phyloP scores from a whole-genome alignment of 2,113 vertebrate genomes.

The Ranitomeya variabilis region DNA sequence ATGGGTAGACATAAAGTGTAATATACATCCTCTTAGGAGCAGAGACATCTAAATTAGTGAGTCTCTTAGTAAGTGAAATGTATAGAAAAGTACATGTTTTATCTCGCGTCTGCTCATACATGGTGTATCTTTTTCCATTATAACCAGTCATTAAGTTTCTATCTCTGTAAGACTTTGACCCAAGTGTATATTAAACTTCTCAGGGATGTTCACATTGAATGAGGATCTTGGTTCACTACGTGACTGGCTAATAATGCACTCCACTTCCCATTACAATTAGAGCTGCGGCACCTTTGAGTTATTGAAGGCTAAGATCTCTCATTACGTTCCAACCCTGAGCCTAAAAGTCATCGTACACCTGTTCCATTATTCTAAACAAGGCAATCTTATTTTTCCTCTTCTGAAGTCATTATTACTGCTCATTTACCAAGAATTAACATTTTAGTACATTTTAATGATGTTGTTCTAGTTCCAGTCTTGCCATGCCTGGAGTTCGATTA shows the following conservation, averaged over 20 bases:
- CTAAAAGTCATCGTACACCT: slow-evolving; percentile 7
- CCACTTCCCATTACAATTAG: slow-evolving; percentile 4
- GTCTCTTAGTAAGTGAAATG: neutral
- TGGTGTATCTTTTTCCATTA: slow-evolving; percentile 1
- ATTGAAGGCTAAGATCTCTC: neutral
- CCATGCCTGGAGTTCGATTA: neutral
- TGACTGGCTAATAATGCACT: slow-evolving; percentile 10
- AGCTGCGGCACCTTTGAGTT: neutral
- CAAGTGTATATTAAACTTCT: neutral
- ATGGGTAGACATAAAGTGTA: neutral
- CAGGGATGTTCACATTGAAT: slow-evolving; percentile 13
- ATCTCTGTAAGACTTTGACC: slow-evolving; percentile 16
- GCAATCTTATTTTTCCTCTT: neutral
- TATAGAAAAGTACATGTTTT: slow-evolving; percentile 10
- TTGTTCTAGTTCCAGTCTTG: neutral
- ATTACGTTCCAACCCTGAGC: neutral
- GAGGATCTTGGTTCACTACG: neutral
- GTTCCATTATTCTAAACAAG: neutral
- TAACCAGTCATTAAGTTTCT: slow-evolving; percentile 17
- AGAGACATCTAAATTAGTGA: neutral
- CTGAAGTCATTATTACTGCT: neutral
- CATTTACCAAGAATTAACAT: slow-evolving; percentile 1
- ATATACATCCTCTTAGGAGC: neutral
- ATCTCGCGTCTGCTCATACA: neutral
- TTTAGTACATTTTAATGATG: neutral